Evolutionary conservation across 2,888 invertebrate species (phyloP), one percentile per base, ranked within the genome.

Genomic region (Calameuta idolon): DNA sequence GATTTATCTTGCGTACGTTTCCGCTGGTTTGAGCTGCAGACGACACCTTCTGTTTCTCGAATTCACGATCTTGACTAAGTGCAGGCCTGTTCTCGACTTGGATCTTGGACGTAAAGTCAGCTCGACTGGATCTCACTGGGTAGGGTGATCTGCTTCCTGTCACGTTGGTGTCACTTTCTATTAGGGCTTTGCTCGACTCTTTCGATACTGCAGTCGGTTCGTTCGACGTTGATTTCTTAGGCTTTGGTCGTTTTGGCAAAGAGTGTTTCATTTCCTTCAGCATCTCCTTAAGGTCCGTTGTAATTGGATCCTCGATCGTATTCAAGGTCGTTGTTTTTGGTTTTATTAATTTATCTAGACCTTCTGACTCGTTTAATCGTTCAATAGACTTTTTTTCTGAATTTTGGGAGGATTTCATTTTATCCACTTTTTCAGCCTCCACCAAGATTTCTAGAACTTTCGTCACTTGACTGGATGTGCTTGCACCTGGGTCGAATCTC

Each of bases 251-350:
- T 87, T 94, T 94, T 0, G 95, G 95, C 80, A 96, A 91, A 15
- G 95, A 95, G 89, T 96, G 94, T 90, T 95, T 96, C 95, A 96
- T 95, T 92, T 96, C 95, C 86, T 95, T 95, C 81, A 96, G 90
- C 94, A 95, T 95, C 90, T 95, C 95, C 88, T 94, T 94, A 37
- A 96, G 91, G 88, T 92, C 89, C 31, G 81, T 78, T 33, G 87
- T 88, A 30, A 83, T 79, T 77, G 85, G 87, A 81, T 88, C 88
- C 75, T 88, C 89, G 35, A 82, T 76, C 15, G 83, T 85, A 69
- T 85, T 87, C 77, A 85, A 75, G 74, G 79, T 77, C 34, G 79
- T 78, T 74, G 76, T 81, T 33, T 79, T 75, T 23, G 75, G 4
- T 33, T 76, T 77, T 12, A 78, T 81, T 35, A 77, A 34, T 69